Base-by-base conservation (phyloP, 2,797 vertebrate genomes). In the Cichlasoma orientale region DNA sequence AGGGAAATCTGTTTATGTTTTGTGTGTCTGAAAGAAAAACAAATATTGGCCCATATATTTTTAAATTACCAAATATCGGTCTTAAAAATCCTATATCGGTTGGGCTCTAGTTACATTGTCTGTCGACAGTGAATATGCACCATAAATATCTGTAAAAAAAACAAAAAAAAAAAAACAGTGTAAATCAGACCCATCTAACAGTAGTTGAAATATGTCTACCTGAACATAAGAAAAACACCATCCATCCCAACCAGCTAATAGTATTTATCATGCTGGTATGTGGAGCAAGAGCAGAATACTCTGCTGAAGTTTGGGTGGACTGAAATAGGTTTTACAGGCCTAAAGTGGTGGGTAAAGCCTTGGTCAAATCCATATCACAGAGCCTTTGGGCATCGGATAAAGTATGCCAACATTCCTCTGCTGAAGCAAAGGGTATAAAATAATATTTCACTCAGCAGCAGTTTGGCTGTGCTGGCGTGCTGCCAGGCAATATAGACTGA, bases 401-500 rank as follows among this genome's bases (percentile, higher is more conserved):
- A 50, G n/a, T 53, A 47, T 19, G 77, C 69, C 80, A 77, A 63
- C 77, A 88, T 88, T 81, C 80, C 70, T 83, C 56, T n/a, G 13
- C 56, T 75, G 54, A 72, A 72, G 23, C 50, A 82, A 79, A 76
- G 68, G 12, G 25, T 33, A 79, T 77, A 55, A 81, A 76, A 74
- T 50, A 21, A 72, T 77, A 58, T 75, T 74, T 58, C 73, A 68
- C 68, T 78, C 27, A 53, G 66, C 52, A 47, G 61, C 21, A 76
- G 63, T 21, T 44, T 63, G 14, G 47, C 33, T 54, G 27, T 36
- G 47, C 70, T 31, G n/a, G 33, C 54, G 75, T 27, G 57, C 33
- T 3, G 50, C 18, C 2, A 68, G 4, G 19, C 8, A 75, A 75
- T 71, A 68, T 68, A 75, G 23, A 66, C 52, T 44, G 41, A 75